Evolutionary conservation across 2,113 vertebrate species (phyloP).

Genomic region (Callionymus lyra): DNA sequence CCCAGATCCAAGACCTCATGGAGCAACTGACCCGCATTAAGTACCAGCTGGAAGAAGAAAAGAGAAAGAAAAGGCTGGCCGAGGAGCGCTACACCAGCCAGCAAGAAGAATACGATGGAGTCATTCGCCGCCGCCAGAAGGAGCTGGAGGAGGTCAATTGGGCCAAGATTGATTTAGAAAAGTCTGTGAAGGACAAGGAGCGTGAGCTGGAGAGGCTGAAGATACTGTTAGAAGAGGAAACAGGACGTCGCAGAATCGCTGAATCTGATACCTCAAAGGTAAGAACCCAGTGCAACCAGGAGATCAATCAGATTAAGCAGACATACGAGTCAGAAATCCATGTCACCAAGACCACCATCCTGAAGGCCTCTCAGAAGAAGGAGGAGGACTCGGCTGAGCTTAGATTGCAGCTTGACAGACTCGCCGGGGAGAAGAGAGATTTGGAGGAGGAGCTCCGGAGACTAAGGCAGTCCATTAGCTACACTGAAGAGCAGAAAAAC

Average conservation of each 20-base stretch:
- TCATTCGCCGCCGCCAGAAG: slow-evolving; percentile 81
- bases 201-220: slow-evolving; percentile 89
- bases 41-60: slow-evolving; percentile 86
- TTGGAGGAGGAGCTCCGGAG: slow-evolving; percentile 82
- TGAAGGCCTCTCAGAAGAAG: slow-evolving; percentile 77
- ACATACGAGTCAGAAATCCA: slow-evolving; percentile 88
- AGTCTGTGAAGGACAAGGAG: slow-evolving; percentile 92
- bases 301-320: slow-evolving; percentile 87
- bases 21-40: slow-evolving; percentile 81
- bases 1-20: slow-evolving; percentile 80
- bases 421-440: slow-evolving; percentile 76
- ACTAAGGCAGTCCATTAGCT: slow-evolving; percentile 71
- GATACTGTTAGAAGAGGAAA: slow-evolving; percentile 81
- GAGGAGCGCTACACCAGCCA: slow-evolving; percentile 87
- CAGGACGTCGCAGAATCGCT: slow-evolving; percentile 74
- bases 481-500: slow-evolving; percentile 71
- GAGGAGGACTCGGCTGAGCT: slow-evolving; percentile 75
- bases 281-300: slow-evolving; percentile 86
- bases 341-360: slow-evolving; percentile 85
- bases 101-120: slow-evolving; percentile 81
- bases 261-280: slow-evolving; percentile 93
- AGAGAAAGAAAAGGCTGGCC: slow-evolving; percentile 81
- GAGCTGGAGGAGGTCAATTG: slow-evolving; percentile 85
- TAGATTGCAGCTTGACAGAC: slow-evolving; percentile 72
- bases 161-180: slow-evolving; percentile 86